Base-by-base conservation (phyloP, 1,140 invertebrate species). In the Paramacrobiotus metropolitanus region DNA sequence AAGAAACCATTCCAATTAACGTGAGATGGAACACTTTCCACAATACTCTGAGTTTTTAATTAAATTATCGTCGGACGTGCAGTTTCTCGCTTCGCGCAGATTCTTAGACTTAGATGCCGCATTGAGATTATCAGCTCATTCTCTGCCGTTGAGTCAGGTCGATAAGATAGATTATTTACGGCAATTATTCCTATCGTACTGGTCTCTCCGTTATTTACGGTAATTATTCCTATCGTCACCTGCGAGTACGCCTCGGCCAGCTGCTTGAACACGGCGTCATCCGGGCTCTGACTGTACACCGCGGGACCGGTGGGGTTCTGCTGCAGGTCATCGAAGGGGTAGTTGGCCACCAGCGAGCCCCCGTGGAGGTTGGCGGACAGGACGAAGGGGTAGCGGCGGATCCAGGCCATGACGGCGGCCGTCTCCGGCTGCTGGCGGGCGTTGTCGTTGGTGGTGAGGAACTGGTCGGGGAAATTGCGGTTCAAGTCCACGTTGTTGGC, bases 391-490 rank as follows among this genome's bases (percentile, higher is more conserved):
- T 83, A 77, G 1, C 78, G 75, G 3, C 78, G 70, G 1, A 90
- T 81, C 93, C 93, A 98, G 34, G 84, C 76, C 80, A 97, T 97
- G 0, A 96, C 81, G 0, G 87, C 87, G 60, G 73, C 67, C 0
- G 91, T 95, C 76, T 98, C 93, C 1, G 86, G 85, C 72, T 89
- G 81, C 28, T 74, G 78, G 4, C 73, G 63, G 64, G 64, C 68
- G 69, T 85, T 87, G 40, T 77, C 75, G 70, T 79, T 65, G 62
- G 80, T 82, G 0, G 73, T 68, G 30, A 75, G 77, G 71, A 83
- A 92, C 65, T 91, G 85, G 70, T 94, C 87, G 0, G 94, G 94
- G 70, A 99, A 99, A 74, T 98, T 94, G n/a, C n/a, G n/a, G n/a
- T n/a, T 98, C 1, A 99, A 76, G 72, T 98, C 94, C 1, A 92